phyloP scores from a whole-genome alignment of 2,113 vertebrate genomes.

The Microtus ochrogaster region DNA sequence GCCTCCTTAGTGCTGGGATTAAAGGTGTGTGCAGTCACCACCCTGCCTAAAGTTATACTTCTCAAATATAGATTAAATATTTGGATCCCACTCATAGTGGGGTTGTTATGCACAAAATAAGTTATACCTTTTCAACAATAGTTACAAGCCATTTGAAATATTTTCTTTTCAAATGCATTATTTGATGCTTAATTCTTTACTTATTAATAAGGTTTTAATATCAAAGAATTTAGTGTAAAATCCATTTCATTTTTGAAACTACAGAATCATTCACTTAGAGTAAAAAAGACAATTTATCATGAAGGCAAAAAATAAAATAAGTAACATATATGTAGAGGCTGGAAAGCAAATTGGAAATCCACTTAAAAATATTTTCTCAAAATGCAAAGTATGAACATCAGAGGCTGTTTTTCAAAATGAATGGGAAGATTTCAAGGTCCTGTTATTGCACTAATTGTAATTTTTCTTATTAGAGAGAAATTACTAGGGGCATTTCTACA shows the following conservation, averaged over 20 bases:
- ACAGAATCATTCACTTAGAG: neutral
- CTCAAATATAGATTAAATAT: neutral
- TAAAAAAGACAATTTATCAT: neutral
- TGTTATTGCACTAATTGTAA: neutral
- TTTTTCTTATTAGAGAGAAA: slow-evolving; percentile 32
- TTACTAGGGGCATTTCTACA: neutral
- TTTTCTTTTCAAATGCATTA: neutral
- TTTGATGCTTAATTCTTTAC: neutral
- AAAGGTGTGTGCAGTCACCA: no score
- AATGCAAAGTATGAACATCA: neutral
- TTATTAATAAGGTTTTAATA: neutral
- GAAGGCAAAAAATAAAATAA: neutral
- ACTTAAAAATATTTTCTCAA: neutral
- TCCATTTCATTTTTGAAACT: neutral
- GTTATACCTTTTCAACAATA: neutral
- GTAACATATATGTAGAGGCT: neutral
- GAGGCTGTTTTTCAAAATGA: neutral
- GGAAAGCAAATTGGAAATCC: neutral
- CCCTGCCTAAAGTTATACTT: no score
- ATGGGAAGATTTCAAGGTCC: neutral
- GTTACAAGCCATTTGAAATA: neutral
- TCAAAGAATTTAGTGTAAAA: neutral
- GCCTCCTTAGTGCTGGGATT: no score
- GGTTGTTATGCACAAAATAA: neutral
- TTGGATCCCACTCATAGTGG: neutral